Conservation (phyloP, 1,140 invertebrate species). For the Drosophila ambigua region DNA sequence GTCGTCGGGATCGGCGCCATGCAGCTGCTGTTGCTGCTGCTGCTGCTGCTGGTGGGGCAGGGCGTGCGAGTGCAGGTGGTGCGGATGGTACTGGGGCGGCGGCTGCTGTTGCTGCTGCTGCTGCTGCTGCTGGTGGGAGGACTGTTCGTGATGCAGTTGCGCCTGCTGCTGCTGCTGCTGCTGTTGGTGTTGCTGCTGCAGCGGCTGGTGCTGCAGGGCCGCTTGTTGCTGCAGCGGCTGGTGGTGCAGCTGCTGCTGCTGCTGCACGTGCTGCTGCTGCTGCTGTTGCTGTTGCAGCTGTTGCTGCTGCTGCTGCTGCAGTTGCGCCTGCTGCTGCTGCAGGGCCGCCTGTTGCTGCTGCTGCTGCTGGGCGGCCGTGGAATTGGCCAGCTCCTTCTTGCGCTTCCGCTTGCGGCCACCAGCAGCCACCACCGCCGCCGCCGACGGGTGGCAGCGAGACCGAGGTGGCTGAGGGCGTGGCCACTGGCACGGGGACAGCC, state of each 20-base stretch:
- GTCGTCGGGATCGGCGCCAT: conserved; percentile 42
- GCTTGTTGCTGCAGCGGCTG: conserved; percentile 24
- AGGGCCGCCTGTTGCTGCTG: conserved; percentile 17
- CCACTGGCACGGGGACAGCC: not conserved
- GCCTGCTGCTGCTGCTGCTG: conserved; percentile 29
- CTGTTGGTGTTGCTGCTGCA: conserved; percentile 28
- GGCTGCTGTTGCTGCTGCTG: conserved; percentile 42
- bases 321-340: conserved; percentile 7
- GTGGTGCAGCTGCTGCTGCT: conserved; percentile 45
- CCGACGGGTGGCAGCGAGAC: not conserved
- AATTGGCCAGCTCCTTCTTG: conserved; percentile 59
- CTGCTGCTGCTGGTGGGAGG: conserved; percentile 34
- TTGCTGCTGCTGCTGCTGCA: conserved; percentile 14
- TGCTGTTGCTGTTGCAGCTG: conserved; percentile 38
- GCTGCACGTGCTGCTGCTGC: conserved; percentile 38
- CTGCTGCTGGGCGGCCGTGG: not conserved
- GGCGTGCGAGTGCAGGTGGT: conserved; percentile 54
- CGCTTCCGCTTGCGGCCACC: conserved; percentile 69
- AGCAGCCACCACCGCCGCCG: not conserved
- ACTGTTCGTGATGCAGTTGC: conserved; percentile 51
- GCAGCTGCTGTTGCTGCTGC: conserved; percentile 51
- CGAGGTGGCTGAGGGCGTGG: not conserved
- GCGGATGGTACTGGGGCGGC: conserved; percentile 55
- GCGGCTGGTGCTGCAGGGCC: conserved; percentile 11
- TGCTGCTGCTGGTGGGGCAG: conserved; percentile 49